phyloP scores from a whole-genome alignment of 1,140 invertebrate genomes.

The Pseudachorutes palmiensis region DNA sequence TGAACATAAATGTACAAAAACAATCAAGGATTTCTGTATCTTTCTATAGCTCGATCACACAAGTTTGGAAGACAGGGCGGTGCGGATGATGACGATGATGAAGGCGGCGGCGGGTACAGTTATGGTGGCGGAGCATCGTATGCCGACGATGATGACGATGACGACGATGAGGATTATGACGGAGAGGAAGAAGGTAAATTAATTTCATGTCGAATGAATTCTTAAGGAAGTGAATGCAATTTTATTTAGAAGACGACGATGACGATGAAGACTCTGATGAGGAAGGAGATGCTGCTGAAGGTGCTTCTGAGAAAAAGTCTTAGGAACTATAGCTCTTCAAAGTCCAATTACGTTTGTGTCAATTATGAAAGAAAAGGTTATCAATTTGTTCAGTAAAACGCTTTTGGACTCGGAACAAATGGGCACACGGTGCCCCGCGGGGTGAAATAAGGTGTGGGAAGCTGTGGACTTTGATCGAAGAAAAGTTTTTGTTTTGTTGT shows the following conservation, averaged over 20 bases:
- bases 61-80: constrained; percentile 73
- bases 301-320: background rate
- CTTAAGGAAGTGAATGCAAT: no score
- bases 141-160: constrained; percentile 34
- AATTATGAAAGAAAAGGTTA: no score
- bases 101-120: constrained; percentile 40
- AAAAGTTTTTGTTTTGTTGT: no score
- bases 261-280: constrained; percentile 6
- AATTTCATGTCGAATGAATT: background rate
- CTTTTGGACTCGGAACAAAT: no score
- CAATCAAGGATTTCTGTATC: constrained; percentile 17
- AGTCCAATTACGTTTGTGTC: no score
- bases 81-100: constrained; percentile 52
- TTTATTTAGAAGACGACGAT: constrained; percentile 14
- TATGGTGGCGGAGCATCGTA: constrained; percentile 39
- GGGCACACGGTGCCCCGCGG: no score
- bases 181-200: constrained; percentile 28
- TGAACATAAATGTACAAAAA: no score
- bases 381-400: no score
- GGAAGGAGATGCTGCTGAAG: background rate
- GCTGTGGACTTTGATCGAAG: no score
- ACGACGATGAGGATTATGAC: constrained; percentile 39
- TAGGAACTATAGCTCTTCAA: background rate
- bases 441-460: no score
- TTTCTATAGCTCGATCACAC: constrained; percentile 57